phyloP scores from a whole-genome alignment of 2,113 vertebrate genomes.

The Aythya baeri region DNA sequence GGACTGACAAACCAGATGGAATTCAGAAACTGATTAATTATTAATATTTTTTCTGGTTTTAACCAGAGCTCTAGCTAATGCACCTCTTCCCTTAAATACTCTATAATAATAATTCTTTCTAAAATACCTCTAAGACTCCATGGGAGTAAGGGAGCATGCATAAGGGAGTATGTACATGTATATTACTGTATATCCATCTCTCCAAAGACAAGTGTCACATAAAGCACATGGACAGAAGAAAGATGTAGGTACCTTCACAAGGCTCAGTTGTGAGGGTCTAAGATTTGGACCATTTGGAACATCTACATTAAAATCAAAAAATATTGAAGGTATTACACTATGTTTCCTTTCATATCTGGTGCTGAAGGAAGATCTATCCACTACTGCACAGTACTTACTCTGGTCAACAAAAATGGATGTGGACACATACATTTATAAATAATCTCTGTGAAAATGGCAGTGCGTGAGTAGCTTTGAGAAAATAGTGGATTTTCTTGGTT shows the following conservation, averaged over 20 bases:
- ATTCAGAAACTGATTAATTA: neutral
- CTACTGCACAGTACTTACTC: neutral
- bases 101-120: neutral
- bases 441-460: neutral
- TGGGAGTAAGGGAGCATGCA: neutral
- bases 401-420: neutral
- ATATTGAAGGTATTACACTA: neutral
- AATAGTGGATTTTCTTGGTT: neutral
- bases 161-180: neutral
- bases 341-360: neutral
- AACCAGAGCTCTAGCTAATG: neutral
- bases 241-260: neutral
- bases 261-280: neutral
- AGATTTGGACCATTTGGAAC: neutral
- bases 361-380: neutral
- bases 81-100: neutral
- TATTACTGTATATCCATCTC: neutral
- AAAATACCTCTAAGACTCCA: neutral
- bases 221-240: neutral
- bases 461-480: neutral
- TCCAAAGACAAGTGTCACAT: neutral
- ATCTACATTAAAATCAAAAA: neutral
- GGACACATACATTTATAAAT: neutral
- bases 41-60: neutral
- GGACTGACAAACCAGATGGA: neutral